A percentile compares a stretch with the other conserved stretches of the same genome.
Conservation (phyloP, 2,888 invertebrate genomes). For the Incurvaria masculella region DNA sequence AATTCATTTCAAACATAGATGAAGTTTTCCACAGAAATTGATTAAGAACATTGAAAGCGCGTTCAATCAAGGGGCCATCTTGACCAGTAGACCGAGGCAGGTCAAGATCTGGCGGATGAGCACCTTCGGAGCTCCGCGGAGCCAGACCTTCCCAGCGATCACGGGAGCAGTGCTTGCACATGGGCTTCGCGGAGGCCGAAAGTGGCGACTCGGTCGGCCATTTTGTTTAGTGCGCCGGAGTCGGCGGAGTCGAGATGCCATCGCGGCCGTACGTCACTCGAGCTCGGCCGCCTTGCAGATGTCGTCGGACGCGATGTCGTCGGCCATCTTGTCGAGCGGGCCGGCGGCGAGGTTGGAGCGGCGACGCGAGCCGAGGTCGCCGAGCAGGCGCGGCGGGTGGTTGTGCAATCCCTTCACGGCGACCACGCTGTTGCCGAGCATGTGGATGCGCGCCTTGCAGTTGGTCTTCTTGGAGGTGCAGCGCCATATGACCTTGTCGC, state of each 20-base stretch:
- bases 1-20: no score
- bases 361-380: conserved; percentile 26
- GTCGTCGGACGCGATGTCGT: conserved; percentile 6
- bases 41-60: no score
- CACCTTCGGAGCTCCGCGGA: no score
- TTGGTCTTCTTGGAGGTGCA: conserved; percentile 55
- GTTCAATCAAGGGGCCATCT: no score
- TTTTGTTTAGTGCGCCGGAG: no score
- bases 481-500: conserved; percentile 52
- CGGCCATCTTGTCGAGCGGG: conserved; percentile 6
- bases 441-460: conserved; percentile 51
- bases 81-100: no score
- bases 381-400: conserved; percentile 41
- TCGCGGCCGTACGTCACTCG: background rate
- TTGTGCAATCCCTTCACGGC: conserved; percentile 54
- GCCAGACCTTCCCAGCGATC: no score
- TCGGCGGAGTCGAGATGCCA: background rate
- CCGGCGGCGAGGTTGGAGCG: conserved; percentile 20
- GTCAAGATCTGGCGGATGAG: no score
- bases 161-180: no score
- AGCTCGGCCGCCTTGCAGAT: background rate
- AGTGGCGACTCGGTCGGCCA: no score
- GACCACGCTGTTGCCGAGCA: conserved; percentile 45
- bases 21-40: no score
- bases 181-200: no score